Evolutionary conservation across 2,888 invertebrate genomes (phyloP).

Genomic region (Celastrina argiolus): DNA sequence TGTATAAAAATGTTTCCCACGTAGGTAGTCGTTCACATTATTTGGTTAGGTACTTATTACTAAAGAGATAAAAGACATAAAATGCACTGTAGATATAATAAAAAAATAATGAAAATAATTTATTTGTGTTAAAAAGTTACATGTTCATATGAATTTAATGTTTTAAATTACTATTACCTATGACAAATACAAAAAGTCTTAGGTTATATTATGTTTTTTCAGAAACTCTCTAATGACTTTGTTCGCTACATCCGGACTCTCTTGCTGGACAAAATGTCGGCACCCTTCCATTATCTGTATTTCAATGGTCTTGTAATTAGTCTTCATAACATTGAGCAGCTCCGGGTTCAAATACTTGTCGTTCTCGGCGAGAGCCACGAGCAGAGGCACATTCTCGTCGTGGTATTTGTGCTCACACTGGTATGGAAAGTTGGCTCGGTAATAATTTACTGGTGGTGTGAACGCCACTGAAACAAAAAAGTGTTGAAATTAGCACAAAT

Average conservation of each 20-base stretch:
- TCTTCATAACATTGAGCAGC: conserved; percentile 52
- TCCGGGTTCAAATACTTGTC: conserved; percentile 55
- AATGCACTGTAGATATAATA: no score
- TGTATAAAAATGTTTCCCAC: no score
- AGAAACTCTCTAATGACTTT: conserved; percentile 68
- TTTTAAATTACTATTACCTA: not conserved
- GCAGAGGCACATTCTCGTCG: conserved; percentile 58
- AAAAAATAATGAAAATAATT: no score
- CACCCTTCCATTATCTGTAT: conserved; percentile 60
- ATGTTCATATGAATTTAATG: not conserved
- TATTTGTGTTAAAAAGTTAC: no score
- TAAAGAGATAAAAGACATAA: no score
- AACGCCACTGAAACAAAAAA: conserved; percentile 55
- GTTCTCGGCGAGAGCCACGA: conserved; percentile 62
- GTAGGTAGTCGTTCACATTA: no score
- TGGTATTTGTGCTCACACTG: conserved; percentile 43
- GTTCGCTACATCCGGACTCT: conserved; percentile 73
- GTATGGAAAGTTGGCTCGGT: conserved; percentile 65
- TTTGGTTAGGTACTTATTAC: no score
- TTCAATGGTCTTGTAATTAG: conserved; percentile 60
- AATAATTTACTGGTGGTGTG: conserved; percentile 77
- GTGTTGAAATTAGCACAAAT: not conserved
- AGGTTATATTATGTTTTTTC: conserved; percentile 44
- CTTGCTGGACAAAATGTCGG: conserved; percentile 77
- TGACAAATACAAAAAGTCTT: not conserved